These are phyloP conservation scores for Acanthurus lineatus DNA, from an alignment of 2,797 vertebrate genomes.

Conservation along the genomic window DNA sequence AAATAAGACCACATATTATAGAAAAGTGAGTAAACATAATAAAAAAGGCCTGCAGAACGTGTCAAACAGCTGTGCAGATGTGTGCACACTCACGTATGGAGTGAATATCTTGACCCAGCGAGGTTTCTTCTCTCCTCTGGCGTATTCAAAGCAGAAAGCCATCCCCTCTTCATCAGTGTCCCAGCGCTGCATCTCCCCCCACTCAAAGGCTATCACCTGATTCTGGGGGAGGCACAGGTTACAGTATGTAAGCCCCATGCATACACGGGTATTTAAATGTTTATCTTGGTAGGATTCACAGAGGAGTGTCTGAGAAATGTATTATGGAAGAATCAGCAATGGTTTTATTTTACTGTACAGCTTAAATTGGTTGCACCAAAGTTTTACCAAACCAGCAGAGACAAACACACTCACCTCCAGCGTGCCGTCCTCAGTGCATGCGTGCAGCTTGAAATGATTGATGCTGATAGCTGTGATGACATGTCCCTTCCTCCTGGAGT, in stretches of 20 bases:
- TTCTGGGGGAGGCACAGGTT: constrained; percentile 83
- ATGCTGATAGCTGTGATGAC: constrained; percentile 96
- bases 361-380: too few relatives aligned
- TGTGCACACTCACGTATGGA: constrained; percentile 90
- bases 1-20: background rate
- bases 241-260: background rate
- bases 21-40: background rate
- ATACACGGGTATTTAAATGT: background rate
- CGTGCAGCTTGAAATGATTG: constrained; percentile 95
- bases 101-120: constrained; percentile 99
- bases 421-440: constrained; percentile 95
- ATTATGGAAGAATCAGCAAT: background rate
- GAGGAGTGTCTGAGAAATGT: background rate
- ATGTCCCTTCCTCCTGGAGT: constrained; percentile 95
- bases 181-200: constrained; percentile 98
- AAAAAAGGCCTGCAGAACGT: background rate
- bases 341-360: background rate
- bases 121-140: constrained; percentile 95
- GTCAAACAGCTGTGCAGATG: background rate
- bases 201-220: constrained; percentile 97
- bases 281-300: background rate
- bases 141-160: constrained; percentile 98
- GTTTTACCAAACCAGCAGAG: background rate
- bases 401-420: constrained; percentile 87
- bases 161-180: constrained; percentile 98